Conservation (phyloP, 92 coral and sea anemone genomes). For the Porites evermanni region DNA sequence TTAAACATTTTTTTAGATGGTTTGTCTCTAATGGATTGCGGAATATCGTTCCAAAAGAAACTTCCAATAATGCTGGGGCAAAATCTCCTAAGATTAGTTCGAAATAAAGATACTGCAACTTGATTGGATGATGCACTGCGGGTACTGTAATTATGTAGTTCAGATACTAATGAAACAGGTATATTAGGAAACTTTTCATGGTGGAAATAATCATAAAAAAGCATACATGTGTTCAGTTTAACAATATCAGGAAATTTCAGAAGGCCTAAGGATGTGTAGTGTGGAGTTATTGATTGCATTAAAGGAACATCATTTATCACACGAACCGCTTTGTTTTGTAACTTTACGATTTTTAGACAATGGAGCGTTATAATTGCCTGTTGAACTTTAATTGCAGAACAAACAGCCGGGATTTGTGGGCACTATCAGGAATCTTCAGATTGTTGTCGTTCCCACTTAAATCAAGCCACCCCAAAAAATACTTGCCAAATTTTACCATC, state of each 20-base stretch:
- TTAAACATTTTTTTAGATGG: too few species aligned
- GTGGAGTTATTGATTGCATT: conserved; percentile 20
- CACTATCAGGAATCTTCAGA: too few species aligned
- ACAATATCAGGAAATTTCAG: conserved; percentile 49
- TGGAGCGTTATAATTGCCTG: too few species aligned
- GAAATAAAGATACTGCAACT: not conserved
- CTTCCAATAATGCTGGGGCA: conserved; percentile 48
- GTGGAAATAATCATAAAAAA: conserved; percentile 17
- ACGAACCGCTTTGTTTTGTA: conserved; percentile 5
- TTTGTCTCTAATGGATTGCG: too few species aligned
- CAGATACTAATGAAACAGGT: conserved; percentile 28
- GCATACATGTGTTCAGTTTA: conserved; percentile 33
- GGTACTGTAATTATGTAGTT: conserved; percentile 33
- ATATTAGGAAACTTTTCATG: not conserved
- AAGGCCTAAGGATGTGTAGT: conserved; percentile 25
- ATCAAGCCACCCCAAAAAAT: too few species aligned
- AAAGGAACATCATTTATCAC: conserved; percentile 36
- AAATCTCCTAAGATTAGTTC: conserved; percentile 40
- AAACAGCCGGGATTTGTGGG: too few species aligned
- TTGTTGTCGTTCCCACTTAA: too few species aligned
- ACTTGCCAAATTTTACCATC: too few species aligned
- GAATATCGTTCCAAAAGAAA: conserved; percentile 38
- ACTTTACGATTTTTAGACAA: not conserved
- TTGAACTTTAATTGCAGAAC: too few species aligned
- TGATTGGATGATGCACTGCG: conserved; percentile 32